A percentile compares a stretch with the other conserved stretches of the same genome.
These are phyloP conservation scores for Dasypogon diadema DNA, from an alignment of 2,888 invertebrate genomes.

Conservation along the genomic window DNA sequence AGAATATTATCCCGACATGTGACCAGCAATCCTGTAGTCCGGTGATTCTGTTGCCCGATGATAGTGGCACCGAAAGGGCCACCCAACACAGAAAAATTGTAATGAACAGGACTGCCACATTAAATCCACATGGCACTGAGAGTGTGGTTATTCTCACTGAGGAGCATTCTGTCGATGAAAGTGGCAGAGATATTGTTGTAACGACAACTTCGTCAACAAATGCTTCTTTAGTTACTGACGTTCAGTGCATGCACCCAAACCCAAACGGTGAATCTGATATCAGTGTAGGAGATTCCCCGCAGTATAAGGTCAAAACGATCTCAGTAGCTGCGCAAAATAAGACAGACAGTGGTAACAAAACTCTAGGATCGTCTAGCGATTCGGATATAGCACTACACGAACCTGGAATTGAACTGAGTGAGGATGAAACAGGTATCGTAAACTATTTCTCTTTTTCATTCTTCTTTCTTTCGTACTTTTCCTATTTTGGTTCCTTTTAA, in stretches of 20 bases:
- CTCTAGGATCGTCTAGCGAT: constrained; percentile 74
- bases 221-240: not conserved
- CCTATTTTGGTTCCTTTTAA: not conserved
- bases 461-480: not conserved
- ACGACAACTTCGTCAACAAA: constrained; percentile 7
- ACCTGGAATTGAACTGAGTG: constrained; percentile 74
- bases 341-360: constrained; percentile 62
- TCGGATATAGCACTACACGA: constrained; percentile 76
- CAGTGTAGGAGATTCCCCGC: constrained; percentile 54
- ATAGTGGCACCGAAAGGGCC: not conserved
- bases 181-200: not conserved
- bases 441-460: not conserved
- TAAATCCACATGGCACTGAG: constrained; percentile 42
- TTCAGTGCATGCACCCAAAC: constrained; percentile 26
- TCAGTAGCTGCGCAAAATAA: constrained; percentile 34
- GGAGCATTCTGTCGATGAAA: not conserved
- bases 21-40: constrained; percentile 37
- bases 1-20: constrained; percentile 11
- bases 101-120: constrained; percentile 20
- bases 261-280: constrained; percentile 54
- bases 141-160: constrained; percentile 49
- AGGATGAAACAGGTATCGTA: constrained; percentile 74
- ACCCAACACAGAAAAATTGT: not conserved
- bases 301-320: constrained; percentile 53
- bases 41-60: not conserved